These are phyloP conservation scores for Yasuhikotakia modesta DNA, from an alignment of 2,797 vertebrate genomes.

Conservation along the genomic window DNA sequence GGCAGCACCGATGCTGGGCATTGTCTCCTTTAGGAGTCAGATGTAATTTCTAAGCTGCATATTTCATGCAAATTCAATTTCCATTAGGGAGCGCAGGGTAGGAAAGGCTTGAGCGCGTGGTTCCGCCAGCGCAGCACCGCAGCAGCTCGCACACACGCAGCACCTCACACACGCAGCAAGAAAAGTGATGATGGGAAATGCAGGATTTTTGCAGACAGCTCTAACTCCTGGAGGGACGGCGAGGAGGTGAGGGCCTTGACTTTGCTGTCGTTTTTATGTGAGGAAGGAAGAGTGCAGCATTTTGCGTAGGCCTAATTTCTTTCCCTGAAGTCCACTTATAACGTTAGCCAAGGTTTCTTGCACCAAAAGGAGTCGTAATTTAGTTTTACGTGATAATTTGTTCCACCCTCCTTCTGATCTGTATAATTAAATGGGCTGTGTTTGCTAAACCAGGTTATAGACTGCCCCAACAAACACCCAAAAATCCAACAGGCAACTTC, in stretches of 20 bases:
- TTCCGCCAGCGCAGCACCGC: constrained; percentile 41
- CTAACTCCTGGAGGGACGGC: constrained; percentile 39
- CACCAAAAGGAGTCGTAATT: constrained; percentile 7
- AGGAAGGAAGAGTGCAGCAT: background rate
- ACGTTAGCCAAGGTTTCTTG: constrained; percentile 1
- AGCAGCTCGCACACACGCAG: constrained; percentile 32
- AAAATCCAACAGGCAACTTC: background rate
- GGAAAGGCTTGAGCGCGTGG: constrained; percentile 40
- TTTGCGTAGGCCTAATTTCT: background rate
- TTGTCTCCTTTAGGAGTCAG: constrained; percentile 79
- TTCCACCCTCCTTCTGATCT: background rate
- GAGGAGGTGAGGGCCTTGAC: constrained; percentile 34
- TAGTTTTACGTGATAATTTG: background rate
- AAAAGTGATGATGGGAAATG: constrained; percentile 57
- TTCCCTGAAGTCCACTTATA: constrained; percentile 12
- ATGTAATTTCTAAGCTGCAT: constrained; percentile 80
- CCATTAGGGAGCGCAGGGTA: constrained; percentile 70
- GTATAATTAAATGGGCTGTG: background rate
- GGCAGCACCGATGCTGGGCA: constrained; percentile 73
- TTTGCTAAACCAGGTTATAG: background rate
- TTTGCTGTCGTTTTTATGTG: constrained; percentile 20
- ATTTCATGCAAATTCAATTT: constrained; percentile 85
- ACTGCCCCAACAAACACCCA: background rate
- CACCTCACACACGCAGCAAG: constrained; percentile 6
- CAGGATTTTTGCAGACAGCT: constrained; percentile 13